phyloP scores from a whole-genome alignment of 2,888 invertebrate genomes.

The Smittia aterrima region DNA sequence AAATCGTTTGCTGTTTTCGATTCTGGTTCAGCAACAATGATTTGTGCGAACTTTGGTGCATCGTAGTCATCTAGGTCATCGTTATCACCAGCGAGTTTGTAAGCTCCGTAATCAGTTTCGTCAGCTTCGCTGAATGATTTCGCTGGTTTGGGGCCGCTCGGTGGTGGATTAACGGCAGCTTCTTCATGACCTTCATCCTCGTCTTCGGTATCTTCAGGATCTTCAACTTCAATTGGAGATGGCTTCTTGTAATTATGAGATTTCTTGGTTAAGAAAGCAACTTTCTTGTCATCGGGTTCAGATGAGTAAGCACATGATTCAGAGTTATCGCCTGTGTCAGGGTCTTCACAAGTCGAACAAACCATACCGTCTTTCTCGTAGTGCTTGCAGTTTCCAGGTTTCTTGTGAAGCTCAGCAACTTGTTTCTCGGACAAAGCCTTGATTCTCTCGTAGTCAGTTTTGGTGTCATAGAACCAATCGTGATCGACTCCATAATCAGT shows the following conservation, averaged over 20 bases:
- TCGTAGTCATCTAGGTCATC: constrained; percentile 36
- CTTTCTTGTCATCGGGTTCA: constrained; percentile 68
- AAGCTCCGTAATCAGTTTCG: constrained; percentile 38
- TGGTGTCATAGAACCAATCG: constrained; percentile 57
- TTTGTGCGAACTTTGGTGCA: constrained; percentile 28
- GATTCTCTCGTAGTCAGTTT: constrained; percentile 59
- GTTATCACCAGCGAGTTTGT: constrained; percentile 20
- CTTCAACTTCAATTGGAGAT: background rate
- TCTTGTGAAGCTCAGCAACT: constrained; percentile 62
- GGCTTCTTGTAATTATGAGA: constrained; percentile 36
- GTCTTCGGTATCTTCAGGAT: background rate
- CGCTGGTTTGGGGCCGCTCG: background rate
- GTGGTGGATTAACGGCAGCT: background rate
- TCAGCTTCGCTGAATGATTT: constrained; percentile 25
- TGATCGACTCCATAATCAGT: constrained; percentile 53
- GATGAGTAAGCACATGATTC: constrained; percentile 79
- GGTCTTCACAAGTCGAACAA: constrained; percentile 72
- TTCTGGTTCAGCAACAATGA: background rate
- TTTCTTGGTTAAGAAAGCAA: constrained; percentile 57
- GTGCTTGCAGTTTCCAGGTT: constrained; percentile 63
- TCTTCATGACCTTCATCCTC: constrained; percentile 25
- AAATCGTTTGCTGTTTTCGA: constrained; percentile 36
- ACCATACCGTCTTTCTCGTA: constrained; percentile 61
- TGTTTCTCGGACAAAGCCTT: constrained; percentile 63
- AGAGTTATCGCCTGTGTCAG: constrained; percentile 71